Conservation (phyloP, 2,888 invertebrate genomes). For the Euzophera pinguis region DNA sequence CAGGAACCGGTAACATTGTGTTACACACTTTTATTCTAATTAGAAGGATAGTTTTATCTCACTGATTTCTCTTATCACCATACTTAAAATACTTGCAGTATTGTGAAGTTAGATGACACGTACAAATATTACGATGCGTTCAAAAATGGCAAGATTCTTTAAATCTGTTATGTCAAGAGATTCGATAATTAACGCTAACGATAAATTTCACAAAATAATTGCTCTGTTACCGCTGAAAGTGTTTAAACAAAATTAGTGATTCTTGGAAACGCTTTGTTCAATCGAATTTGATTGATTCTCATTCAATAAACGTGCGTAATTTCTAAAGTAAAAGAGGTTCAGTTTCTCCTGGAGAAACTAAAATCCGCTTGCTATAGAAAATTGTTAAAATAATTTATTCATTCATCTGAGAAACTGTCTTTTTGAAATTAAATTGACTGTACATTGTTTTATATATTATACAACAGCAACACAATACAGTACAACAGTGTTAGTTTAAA, state of each 20-base stretch:
- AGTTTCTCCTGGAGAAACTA: constrained; percentile 65
- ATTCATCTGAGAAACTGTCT: background rate
- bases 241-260: background rate
- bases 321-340: constrained; percentile 43
- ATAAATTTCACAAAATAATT: background rate
- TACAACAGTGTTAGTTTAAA: no score
- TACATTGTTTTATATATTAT: no score
- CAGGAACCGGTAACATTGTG: constrained; percentile 31
- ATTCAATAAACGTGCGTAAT: constrained; percentile 32
- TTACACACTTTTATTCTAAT: constrained; percentile 11
- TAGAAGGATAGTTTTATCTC: background rate
- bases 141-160: background rate
- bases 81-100: background rate
- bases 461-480: no score
- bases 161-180: background rate
- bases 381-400: no score
- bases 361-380: no score
- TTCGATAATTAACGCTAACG: constrained; percentile 4
- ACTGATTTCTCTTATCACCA: no score
- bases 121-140: background rate
- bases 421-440: no score
- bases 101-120: background rate
- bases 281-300: constrained; percentile 23
- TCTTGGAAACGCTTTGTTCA: background rate
- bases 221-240: constrained; percentile 3